Conservation (phyloP, 2,113 vertebrate genomes). For the Sciurus niger region DNA sequence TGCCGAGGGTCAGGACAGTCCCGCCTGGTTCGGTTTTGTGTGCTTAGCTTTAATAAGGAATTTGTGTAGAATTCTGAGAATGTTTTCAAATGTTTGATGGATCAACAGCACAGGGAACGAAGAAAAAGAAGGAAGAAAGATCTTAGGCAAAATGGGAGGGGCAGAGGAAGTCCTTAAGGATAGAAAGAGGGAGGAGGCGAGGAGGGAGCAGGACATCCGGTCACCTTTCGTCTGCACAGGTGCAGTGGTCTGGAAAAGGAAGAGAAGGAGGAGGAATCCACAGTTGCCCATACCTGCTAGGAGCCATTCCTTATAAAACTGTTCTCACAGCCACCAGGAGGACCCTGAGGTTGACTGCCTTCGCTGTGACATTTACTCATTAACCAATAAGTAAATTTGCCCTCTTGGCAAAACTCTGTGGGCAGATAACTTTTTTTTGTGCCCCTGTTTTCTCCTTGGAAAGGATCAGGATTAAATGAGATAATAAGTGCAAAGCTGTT, state of each 20-base stretch:
- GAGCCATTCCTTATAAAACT: background rate
- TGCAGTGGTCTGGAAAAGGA: background rate
- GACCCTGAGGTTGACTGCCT: background rate
- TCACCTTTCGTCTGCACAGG: background rate
- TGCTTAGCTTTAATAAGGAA: background rate
- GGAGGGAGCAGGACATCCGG: no score
- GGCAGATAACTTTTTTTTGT: background rate
- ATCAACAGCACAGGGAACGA: background rate
- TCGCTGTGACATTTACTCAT: background rate
- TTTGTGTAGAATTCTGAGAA: background rate
- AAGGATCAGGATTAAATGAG: constrained; percentile 1
- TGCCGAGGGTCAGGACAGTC: background rate
- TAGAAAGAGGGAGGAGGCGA: no score
- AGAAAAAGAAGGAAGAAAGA: no score
- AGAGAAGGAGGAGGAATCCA: background rate
- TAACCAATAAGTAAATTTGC: background rate
- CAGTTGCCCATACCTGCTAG: background rate
- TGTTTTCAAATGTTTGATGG: background rate
- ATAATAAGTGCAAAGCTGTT: background rate
- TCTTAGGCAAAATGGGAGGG: background rate
- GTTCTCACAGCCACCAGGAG: background rate
- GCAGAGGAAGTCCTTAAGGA: background rate
- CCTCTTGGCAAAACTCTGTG: background rate
- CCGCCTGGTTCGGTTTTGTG: background rate
- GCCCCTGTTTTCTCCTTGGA: background rate